A percentile compares a stretch with the other conserved stretches of the same genome.
Conservation (phyloP, 2,797 vertebrate genomes). For the Glossophaga mutica region DNA sequence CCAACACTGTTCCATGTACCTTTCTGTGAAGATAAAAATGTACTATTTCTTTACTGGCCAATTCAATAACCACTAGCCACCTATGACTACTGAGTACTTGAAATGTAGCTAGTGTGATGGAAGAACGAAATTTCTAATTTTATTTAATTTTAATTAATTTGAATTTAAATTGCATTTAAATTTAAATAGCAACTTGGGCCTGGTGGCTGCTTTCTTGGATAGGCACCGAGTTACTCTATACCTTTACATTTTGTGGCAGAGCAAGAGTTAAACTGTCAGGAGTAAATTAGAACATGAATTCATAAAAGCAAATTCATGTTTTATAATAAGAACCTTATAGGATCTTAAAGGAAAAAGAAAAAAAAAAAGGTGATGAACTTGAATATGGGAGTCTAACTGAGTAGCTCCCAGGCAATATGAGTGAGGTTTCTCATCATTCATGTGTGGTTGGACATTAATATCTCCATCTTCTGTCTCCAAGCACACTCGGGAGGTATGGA, state of each 20-base stretch:
- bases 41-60: not conserved
- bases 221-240: not conserved
- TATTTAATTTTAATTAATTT: conserved; percentile 22
- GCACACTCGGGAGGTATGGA: not conserved
- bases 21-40: not conserved
- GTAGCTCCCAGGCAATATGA: not conserved
- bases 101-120: not conserved
- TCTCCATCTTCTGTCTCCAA: not conserved
- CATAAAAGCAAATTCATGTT: not conserved
- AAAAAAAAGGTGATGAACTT: not conserved
- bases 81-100: not conserved
- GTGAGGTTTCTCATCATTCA: not conserved
- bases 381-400: not conserved
- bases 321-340: not conserved
- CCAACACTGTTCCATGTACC: not conserved
- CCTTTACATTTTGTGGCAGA: not conserved
- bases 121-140: not conserved
- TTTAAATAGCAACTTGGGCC: not conserved
- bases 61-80: not conserved
- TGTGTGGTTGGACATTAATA: not conserved
- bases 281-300: not conserved
- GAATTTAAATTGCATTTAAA: conserved; percentile 26
- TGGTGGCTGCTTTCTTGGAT: not conserved
- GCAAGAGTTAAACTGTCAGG: not conserved
- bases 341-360: not conserved